Evolutionary conservation across 2,797 vertebrate species (phyloP).

Genomic region (Chelmon rostratus): DNA sequence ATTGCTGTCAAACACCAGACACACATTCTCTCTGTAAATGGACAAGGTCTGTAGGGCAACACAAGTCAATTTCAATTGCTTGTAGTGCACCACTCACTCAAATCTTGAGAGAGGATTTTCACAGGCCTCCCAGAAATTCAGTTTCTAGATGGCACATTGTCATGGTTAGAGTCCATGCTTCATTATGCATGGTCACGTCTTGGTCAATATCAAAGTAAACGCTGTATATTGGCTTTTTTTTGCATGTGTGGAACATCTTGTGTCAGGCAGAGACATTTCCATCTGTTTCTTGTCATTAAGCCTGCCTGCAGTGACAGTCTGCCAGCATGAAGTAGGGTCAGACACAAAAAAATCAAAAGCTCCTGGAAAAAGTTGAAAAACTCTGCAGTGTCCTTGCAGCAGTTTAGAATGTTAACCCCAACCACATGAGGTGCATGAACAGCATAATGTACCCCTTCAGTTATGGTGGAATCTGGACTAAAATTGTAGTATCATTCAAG

Average conservation of each 20-base stretch:
- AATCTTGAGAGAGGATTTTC: conserved; percentile 4
- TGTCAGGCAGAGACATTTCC: conserved; percentile 5
- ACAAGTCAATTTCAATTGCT: conserved; percentile 21
- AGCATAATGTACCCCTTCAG: background rate
- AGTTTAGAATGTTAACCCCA: conserved; percentile 7
- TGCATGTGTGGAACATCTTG: too few relatives aligned
- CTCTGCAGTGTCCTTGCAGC: conserved; percentile 2
- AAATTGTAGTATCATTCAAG: background rate
- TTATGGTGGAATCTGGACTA: background rate
- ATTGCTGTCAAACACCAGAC: conserved; percentile 36
- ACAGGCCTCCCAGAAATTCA: conserved; percentile 11
- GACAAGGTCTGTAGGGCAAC: conserved; percentile 19
- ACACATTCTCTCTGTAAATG: conserved; percentile 2
- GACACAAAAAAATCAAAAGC: background rate
- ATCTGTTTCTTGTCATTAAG: background rate
- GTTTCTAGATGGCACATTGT: background rate
- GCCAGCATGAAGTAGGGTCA: conserved; percentile 6
- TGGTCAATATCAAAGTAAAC: background rate
- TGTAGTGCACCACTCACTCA: conserved; percentile 6
- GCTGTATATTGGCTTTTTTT: background rate
- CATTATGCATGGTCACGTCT: background rate
- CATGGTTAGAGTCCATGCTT: background rate
- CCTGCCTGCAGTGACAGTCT: conserved; percentile 12
- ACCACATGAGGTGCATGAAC: background rate
- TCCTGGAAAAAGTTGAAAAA: background rate